phyloP scores from a whole-genome alignment of 1,140 invertebrate genomes.

The Triops cancriformis region DNA sequence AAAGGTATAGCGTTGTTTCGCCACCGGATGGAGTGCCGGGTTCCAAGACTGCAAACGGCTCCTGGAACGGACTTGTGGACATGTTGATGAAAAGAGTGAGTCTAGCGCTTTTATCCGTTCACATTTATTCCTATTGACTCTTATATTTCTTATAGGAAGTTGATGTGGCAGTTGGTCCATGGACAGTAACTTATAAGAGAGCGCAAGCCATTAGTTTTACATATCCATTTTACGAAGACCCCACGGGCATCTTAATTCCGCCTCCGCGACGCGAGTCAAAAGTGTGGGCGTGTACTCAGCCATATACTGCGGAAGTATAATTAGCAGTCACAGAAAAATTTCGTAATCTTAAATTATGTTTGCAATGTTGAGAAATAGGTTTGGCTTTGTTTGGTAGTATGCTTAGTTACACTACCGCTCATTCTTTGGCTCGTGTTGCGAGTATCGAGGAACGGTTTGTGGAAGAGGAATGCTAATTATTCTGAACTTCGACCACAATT shows the following conservation, averaged over 20 bases:
- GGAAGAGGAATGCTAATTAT: neutral
- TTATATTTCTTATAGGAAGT: neutral
- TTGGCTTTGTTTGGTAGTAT: constrained; percentile 14
- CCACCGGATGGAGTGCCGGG: neutral
- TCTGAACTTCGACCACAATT: constrained; percentile 19
- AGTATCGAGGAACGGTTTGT: constrained; percentile 16
- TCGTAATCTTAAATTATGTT: neutral
- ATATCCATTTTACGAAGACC: constrained; percentile 15
- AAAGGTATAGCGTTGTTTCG: neutral
- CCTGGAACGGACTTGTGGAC: constrained; percentile 21
- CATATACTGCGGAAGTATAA: constrained; percentile 33
- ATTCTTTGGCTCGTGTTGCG: neutral
- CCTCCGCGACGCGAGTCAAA: constrained; percentile 30
- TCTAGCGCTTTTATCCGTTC: neutral
- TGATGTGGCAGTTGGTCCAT: constrained; percentile 17
- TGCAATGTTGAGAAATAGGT: constrained; percentile 21
- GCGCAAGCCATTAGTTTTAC: constrained; percentile 15
- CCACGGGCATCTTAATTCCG: constrained; percentile 16
- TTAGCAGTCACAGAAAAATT: neutral
- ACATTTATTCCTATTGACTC: neutral
- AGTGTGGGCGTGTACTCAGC: constrained; percentile 34
- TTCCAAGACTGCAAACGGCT: neutral
- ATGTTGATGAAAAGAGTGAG: constrained; percentile 19
- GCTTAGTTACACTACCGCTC: neutral
- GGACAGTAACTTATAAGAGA: constrained; percentile 7